Conservation (phyloP, 1,140 invertebrate species). For the Nixonia krombeini region DNA sequence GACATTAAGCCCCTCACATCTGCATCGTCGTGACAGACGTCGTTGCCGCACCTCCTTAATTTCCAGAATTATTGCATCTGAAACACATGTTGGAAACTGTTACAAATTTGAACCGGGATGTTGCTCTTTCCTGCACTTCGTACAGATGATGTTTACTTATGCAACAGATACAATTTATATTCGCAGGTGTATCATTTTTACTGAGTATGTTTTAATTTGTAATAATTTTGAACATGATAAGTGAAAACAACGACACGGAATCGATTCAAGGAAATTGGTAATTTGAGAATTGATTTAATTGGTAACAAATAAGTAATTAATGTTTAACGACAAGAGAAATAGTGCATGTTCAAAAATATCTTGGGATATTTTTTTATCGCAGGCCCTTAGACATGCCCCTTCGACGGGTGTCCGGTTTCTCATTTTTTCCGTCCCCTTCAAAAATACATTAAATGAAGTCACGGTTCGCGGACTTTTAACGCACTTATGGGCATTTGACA, state of each 20-base stretch:
- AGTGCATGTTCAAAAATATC: not conserved
- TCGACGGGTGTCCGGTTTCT: slow-evolving; percentile 50
- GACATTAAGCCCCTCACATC: slow-evolving; percentile 27
- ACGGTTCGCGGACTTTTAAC: slow-evolving; percentile 63
- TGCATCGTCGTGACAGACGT: slow-evolving; percentile 35
- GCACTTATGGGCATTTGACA: slow-evolving; percentile 62
- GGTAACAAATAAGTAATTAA: no score
- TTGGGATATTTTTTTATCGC: slow-evolving; percentile 30
- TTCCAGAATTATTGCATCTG: slow-evolving; percentile 18
- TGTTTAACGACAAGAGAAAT: slow-evolving; percentile 8
- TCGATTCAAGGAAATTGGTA: no score
- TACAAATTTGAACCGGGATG: no score
- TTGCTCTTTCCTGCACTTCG: no score
- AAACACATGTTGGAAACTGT: slow-evolving; percentile 18
- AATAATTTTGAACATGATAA: no score
- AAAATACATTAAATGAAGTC: slow-evolving; percentile 60
- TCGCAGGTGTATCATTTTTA: no score
- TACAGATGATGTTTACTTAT: no score
- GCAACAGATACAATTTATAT: no score
- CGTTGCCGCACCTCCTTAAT: slow-evolving; percentile 30
- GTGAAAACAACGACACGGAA: no score
- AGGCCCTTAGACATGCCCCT: slow-evolving; percentile 33
- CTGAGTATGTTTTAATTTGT: no score
- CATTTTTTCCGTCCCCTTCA: slow-evolving; percentile 54
- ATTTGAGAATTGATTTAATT: no score